These are phyloP conservation scores for Podarcis cretensis DNA, from an alignment of 2,113 vertebrate species.

Conservation along the genomic window DNA sequence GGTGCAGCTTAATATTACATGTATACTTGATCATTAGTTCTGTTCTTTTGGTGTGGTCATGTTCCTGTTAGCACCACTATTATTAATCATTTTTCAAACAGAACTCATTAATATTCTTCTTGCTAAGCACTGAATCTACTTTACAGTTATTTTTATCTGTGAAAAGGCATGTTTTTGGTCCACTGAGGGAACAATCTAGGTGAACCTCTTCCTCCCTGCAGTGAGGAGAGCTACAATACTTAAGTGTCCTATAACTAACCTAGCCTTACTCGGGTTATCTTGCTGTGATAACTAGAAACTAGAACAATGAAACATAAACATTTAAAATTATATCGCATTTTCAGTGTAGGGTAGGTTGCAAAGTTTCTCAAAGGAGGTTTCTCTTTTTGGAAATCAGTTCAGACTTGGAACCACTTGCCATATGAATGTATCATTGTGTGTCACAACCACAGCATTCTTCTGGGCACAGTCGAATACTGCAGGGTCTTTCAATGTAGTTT, in stretches of 20 bases:
- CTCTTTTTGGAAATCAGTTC: conserved; percentile 5
- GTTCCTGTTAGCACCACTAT: background rate
- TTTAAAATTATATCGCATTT: background rate
- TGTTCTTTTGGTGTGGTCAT: conserved; percentile 6
- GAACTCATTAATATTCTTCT: background rate
- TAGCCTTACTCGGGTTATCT: background rate
- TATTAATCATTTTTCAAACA: conserved; percentile 31
- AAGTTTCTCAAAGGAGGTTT: background rate
- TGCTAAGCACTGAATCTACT: background rate
- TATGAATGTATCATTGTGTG: background rate
- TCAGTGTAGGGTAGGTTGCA: conserved; percentile 26
- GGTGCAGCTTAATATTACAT: too few species aligned
- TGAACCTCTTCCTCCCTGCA: background rate
- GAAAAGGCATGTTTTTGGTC: background rate
- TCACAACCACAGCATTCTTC: background rate
- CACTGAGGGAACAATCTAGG: background rate
- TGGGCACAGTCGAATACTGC: background rate
- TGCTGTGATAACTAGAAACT: background rate
- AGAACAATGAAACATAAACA: background rate
- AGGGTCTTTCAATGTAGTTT: background rate
- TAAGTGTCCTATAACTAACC: background rate
- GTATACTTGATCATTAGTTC: background rate
- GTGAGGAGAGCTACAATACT: conserved; percentile 15
- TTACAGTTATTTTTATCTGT: background rate
- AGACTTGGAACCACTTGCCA: background rate